phyloP scores from a whole-genome alignment of 30 jellyfish, hydroid and myxozoan species.

The Aurelia sp. region DNA sequence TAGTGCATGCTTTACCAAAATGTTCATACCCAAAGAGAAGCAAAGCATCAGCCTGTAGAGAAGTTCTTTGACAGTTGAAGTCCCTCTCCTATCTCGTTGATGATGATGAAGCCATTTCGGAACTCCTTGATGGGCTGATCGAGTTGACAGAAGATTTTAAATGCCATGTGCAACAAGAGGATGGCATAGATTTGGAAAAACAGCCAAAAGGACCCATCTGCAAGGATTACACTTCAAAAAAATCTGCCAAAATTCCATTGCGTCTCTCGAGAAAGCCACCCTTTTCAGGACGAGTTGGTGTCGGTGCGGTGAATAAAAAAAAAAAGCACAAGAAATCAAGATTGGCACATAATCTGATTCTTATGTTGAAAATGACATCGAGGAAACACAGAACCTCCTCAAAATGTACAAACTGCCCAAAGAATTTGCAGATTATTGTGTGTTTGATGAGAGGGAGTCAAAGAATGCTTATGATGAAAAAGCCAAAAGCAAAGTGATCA shows the following conservation, averaged over 20 bases:
- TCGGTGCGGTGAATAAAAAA: not conserved
- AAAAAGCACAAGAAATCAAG: not conserved
- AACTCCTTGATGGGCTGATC: constrained; percentile 1
- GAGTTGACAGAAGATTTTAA: constrained; percentile 2
- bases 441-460: too few relatives aligned
- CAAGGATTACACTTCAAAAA: not conserved
- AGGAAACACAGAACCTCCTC: not conserved
- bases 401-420: not conserved
- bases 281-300: constrained; percentile 6
- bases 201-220: not conserved
- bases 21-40: not conserved
- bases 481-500: too few relatives aligned
- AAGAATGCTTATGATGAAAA: too few relatives aligned
- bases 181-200: not conserved
- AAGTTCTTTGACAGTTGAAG: not conserved
- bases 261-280: not conserved
- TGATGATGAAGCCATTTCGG: not conserved
- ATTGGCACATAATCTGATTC: not conserved
- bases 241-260: not conserved
- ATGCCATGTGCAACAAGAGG: not conserved
- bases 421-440: not conserved
- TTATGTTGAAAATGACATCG: not conserved
- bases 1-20: not conserved
- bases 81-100: not conserved
- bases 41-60: not conserved